These are phyloP conservation scores for Aporophyla lueneburgensis DNA, from an alignment of 2,888 invertebrate genomes.

Conservation along the genomic window DNA sequence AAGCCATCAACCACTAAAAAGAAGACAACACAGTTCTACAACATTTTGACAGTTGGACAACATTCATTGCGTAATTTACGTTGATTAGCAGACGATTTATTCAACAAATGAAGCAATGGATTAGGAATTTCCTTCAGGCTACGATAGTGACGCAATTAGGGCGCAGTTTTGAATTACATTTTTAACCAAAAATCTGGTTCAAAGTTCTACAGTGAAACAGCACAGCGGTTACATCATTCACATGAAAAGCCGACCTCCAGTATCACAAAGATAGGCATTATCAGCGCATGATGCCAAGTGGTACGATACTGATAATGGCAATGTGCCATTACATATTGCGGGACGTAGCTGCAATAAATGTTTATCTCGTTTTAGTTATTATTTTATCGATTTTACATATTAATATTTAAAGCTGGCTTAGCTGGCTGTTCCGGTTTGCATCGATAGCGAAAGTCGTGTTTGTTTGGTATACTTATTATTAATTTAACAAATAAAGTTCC, in stretches of 20 bases:
- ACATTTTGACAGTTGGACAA: neutral
- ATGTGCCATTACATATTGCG: slow-evolving; percentile 35
- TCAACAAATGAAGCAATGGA: neutral
- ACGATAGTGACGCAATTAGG: too few relatives aligned
- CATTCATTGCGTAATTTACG: neutral
- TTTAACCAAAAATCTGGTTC: slow-evolving; percentile 7
- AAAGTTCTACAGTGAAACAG: slow-evolving; percentile 33
- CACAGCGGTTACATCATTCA: slow-evolving; percentile 36
- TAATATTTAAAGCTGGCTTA: slow-evolving; percentile 17
- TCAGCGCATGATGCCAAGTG: slow-evolving; percentile 59
- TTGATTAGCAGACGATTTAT: neutral
- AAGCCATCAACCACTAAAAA: neutral
- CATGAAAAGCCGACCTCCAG: slow-evolving; percentile 38
- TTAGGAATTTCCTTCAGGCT: neutral
- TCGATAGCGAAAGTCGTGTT: slow-evolving; percentile 11
- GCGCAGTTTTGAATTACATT: neutral
- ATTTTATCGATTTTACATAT: slow-evolving; percentile 39
- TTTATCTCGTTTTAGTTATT: slow-evolving; percentile 23
- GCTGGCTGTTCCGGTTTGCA: slow-evolving; percentile 8
- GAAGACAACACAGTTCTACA: neutral
- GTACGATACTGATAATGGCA: slow-evolving; percentile 59
- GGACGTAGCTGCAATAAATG: slow-evolving; percentile 42
- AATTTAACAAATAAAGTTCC: too few relatives aligned
- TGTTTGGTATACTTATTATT: too few relatives aligned
- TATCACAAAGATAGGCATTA: slow-evolving; percentile 65